phyloP scores from a whole-genome alignment of 2,888 invertebrate species.

The Zele albiditarsus region DNA sequence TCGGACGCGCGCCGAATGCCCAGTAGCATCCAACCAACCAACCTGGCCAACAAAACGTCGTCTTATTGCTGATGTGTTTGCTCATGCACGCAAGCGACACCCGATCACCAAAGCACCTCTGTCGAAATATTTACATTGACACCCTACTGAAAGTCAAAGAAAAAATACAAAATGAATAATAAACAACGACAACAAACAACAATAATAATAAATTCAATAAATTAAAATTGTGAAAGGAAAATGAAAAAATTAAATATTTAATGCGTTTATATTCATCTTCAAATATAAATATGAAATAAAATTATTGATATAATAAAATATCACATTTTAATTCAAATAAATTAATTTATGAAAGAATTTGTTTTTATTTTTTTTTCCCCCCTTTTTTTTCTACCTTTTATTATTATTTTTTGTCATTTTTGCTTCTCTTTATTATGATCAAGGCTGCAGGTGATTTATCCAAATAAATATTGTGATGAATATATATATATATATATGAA shows the following conservation, averaged over 20 bases:
- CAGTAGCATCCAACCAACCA: conserved; percentile 1
- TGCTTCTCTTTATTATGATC: background rate
- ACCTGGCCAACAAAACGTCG: background rate
- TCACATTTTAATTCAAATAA: background rate
- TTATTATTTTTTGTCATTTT: background rate
- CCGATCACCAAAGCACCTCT: conserved; percentile 7
- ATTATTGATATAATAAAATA: background rate
- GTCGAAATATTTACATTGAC: conserved; percentile 3
- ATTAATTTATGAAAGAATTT: background rate
- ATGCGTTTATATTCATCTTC: background rate
- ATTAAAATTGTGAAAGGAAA: conserved; percentile 2
- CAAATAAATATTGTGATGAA: conserved; percentile 43
- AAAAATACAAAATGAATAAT: background rate
- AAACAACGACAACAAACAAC: background rate
- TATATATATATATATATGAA: conserved; percentile 7
- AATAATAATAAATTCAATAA: background rate
- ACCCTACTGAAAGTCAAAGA: background rate
- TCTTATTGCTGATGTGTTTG: conserved; percentile 6
- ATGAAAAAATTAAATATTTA: background rate
- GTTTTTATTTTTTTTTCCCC: too few species aligned
- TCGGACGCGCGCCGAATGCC: conserved; percentile 26
- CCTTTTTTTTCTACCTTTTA: background rate
- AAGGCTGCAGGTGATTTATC: conserved; percentile 45
- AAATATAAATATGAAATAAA: background rate
- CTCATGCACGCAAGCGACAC: conserved; percentile 14